Percentiles rank a stretch among this genome's conserved stretches.
These are phyloP conservation scores for Aptenodytes forsteri DNA, from an alignment of 2,113 vertebrate genomes.

Conservation along the genomic window DNA sequence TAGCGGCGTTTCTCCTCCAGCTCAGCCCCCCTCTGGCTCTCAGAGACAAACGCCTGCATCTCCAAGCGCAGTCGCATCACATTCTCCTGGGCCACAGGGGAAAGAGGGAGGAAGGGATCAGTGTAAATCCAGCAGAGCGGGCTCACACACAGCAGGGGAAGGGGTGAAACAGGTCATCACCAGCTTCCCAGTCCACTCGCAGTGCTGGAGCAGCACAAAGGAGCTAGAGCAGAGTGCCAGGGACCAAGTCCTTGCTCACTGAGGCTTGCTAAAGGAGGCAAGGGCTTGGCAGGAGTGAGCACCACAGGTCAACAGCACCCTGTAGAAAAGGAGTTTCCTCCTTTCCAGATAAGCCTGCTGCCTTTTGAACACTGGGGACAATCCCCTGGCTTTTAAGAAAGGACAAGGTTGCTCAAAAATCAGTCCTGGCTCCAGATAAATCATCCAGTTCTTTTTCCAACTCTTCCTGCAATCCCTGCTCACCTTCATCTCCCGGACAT, in stretches of 20 bases:
- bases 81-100: slow-evolving; percentile 63
- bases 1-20: slow-evolving; percentile 92
- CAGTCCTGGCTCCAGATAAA: not conserved
- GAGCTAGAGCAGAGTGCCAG: not conserved
- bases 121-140: not conserved
- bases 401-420: not conserved
- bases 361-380: not conserved
- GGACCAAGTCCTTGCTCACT: not conserved
- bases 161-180: accelerated
- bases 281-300: not conserved
- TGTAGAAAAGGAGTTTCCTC: not conserved
- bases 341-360: not conserved
- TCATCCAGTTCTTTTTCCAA: not conserved
- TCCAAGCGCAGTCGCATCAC: slow-evolving; percentile 78
- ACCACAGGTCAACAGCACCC: not conserved
- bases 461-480: not conserved
- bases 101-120: not conserved
- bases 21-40: slow-evolving; percentile 85
- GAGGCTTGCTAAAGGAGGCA: not conserved
- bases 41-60: slow-evolving; percentile 82
- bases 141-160: not conserved
- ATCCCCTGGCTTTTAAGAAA: not conserved
- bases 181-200: not conserved
- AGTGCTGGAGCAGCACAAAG: not conserved
- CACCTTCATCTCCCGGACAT: slow-evolving; percentile 79